phyloP scores from a whole-genome alignment of 2,113 vertebrate species.

The Andinoacara biseriatus region DNA sequence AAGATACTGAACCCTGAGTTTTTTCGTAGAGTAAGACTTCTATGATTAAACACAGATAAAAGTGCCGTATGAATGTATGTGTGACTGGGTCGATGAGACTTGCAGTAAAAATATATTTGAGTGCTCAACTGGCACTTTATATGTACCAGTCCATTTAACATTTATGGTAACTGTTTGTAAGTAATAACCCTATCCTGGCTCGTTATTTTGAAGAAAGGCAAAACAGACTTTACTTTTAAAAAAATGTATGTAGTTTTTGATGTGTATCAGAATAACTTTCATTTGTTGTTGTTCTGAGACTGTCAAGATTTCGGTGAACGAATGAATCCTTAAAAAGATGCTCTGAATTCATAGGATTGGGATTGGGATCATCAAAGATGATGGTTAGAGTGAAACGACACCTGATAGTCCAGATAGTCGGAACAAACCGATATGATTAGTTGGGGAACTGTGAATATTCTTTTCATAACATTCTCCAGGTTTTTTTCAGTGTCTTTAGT shows the following conservation, averaged over 20 bases:
- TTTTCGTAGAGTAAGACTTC: too few relatives aligned
- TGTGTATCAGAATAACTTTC: neutral
- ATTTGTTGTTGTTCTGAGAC: too few relatives aligned
- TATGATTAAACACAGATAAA: too few relatives aligned
- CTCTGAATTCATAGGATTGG: neutral
- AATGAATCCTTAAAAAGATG: neutral
- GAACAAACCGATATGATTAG: neutral
- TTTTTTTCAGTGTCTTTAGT: neutral
- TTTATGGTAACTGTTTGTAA: neutral
- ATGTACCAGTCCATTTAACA: neutral
- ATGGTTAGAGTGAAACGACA: neutral
- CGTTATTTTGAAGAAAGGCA: neutral
- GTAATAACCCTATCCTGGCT: neutral
- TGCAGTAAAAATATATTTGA: too few relatives aligned
- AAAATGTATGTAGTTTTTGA: neutral
- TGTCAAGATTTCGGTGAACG: neutral
- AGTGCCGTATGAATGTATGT: too few relatives aligned
- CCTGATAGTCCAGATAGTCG: neutral
- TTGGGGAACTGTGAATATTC: neutral
- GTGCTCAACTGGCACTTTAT: too few relatives aligned
- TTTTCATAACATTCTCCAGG: neutral
- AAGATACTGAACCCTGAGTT: too few relatives aligned
- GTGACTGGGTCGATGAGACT: too few relatives aligned
- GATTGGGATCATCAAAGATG: neutral
- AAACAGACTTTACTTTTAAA: neutral